Base-by-base conservation (phyloP, 1,140 invertebrate genomes). In the Brachionus koreanus region DNA sequence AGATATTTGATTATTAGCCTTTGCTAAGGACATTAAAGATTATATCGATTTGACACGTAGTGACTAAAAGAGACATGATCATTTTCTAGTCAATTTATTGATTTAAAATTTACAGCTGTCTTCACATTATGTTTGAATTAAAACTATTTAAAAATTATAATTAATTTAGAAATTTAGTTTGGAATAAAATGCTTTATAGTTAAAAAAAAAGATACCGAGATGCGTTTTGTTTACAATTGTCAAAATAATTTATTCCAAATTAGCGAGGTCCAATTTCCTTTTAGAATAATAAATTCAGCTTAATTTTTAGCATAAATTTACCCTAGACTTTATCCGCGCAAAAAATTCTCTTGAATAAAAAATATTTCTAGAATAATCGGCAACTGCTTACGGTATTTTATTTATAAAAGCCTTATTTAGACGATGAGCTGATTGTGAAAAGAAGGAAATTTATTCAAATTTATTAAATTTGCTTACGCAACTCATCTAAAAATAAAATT, bases 171-270 rank as follows among this genome's bases (percentile, higher is more conserved):
- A 9, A 23, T 57, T 19, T 57, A 57, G 9, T 57, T 57, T 57
- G n/a, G 16, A 23, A 57, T 19, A 57, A 49, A 49, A 46, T 46
- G 12, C n/a, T 16, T 16, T 19, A 19, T 16, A n/a, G 5, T 57
- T 7, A 19, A 19, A 19, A 19, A 9, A 57, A 57, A 25, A 57
- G 49, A 57, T 57, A 57, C 16, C n/a, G 49, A 57, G 49, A 57
- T 23, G 49, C 49, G 49, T 57, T 57, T 57, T 57, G 49, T 57
- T 57, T 57, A 57, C 49, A 57, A 29, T 65, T 65, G 63, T 65
- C 63, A 65, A 65, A 65, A 65, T 65, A 65, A 65, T 65, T 65
- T 65, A 65, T 65, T 33, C 63, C 12, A 33, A 65, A 65, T 65
- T 65, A 65, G n/a, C 63, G 3, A 2, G 25, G 63, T 37, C 25